Percentiles rank a stretch among this genome's conserved stretches.
These are phyloP conservation scores for Idris sp. DNA, from an alignment of 1,140 invertebrate species.

Conservation along the genomic window DNA sequence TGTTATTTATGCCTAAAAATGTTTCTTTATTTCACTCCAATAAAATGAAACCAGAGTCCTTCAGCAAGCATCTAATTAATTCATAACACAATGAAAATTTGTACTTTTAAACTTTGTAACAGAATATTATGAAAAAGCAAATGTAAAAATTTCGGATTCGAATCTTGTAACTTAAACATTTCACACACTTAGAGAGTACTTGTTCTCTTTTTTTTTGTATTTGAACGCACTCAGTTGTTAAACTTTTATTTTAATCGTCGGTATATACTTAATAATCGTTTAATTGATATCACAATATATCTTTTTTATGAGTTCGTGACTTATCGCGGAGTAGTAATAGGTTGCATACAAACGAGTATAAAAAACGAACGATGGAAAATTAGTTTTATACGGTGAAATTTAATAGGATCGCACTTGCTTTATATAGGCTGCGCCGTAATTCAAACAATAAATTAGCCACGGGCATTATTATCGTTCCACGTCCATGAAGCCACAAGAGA, in stretches of 20 bases:
- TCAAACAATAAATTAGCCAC: conserved; percentile 67
- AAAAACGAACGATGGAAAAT: conserved; percentile 60
- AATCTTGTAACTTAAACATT: too few relatives aligned
- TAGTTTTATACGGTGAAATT: conserved; percentile 64
- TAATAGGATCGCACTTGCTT: conserved; percentile 65
- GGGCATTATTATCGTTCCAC: conserved; percentile 66
- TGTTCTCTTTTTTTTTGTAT: too few relatives aligned
- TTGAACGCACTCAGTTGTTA: too few relatives aligned
- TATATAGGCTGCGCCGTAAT: conserved; percentile 61
- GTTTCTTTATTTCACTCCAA: too few relatives aligned
- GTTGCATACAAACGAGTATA: conserved; percentile 53
- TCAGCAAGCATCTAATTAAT: too few relatives aligned
- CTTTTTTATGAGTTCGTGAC: conserved; percentile 60
- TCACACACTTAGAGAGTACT: too few relatives aligned
- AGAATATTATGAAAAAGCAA: too few relatives aligned
- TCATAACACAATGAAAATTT: too few relatives aligned
- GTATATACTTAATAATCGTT: conserved; percentile 49
- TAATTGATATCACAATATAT: conserved; percentile 61
- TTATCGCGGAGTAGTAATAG: conserved; percentile 51
- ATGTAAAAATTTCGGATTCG: too few relatives aligned
- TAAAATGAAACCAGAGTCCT: too few relatives aligned
- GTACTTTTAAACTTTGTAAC: too few relatives aligned
- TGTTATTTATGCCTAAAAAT: too few relatives aligned
- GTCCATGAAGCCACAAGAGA: conserved; percentile 64
- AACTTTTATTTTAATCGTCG: conserved; percentile 24